Evolutionary conservation across 2,113 vertebrate genomes (phyloP), one percentile per base, ranked within the genome.

Genomic region (Cynoglossus semilaevis): DNA sequence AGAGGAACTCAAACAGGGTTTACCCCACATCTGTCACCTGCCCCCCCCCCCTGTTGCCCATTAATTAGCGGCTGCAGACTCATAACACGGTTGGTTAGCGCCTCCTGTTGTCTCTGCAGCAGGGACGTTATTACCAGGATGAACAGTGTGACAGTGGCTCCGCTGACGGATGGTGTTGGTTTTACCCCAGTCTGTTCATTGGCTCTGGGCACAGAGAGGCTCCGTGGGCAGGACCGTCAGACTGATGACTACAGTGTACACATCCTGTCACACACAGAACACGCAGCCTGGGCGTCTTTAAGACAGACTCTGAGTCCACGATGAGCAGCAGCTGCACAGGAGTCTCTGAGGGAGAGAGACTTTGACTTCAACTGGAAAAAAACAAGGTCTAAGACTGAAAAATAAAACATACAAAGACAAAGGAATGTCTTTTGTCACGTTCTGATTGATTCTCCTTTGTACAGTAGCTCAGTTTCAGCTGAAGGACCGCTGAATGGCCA

Each of bases 41-140:
- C 51, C 12, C 0, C 8, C 56, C 38, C 17, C 54, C 55, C 13
- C 18, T 15, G 16, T 48, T 64, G 42, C 43, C 68, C 70, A 71
- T 83, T 82, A 64, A 80, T 74, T 79, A 74, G 70, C 72, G 61
- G 50, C 22, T 46, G 75, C 72, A 59, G 63, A 59, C 70, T 63
- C 70, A 71, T 81, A 80, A 83, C 72, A 80, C 53, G 80, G 53
- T 65, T 84, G 79, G 87, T 85, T 80, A 83, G 61, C 46, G 79
- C 66, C 53, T 74, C 79, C 77, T 81, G 86, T 82, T 61, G 63
- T 67, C 56, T 79, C 50, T 17, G 60, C 48, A 46, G 58, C 52
- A 18, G 51, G 10, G 18, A 18, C 50, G 1, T 75, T 55, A 78
- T 68, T 48, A 84, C 65, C 45, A 72, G 76, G 58, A 60, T 82